These are phyloP conservation scores for Eira barbara DNA, from an alignment of 2,113 vertebrate species.

Conservation along the genomic window DNA sequence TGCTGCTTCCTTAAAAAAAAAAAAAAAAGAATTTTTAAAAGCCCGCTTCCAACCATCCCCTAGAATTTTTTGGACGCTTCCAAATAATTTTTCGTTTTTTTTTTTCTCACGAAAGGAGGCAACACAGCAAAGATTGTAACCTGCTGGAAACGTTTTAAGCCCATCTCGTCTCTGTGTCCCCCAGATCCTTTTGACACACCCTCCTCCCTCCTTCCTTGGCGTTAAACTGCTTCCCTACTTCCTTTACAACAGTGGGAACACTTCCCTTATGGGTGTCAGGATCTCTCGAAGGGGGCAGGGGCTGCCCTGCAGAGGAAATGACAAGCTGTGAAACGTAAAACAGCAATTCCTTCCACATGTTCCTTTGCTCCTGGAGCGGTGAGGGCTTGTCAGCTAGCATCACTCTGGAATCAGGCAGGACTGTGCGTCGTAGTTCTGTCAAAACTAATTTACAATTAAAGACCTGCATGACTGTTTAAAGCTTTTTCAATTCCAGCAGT, in stretches of 20 bases:
- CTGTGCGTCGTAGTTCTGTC: conserved; percentile 92
- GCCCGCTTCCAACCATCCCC: background rate
- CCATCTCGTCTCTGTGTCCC: conserved; percentile 81
- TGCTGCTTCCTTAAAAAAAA: conserved; percentile 38
- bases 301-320: conserved; percentile 96
- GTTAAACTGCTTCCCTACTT: conserved; percentile 89
- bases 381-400: conserved; percentile 91
- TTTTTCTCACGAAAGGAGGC: conserved; percentile 52
- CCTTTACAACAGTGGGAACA: conserved; percentile 90
- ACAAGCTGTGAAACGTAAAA: conserved; percentile 99
- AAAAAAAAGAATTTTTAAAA: background rate
- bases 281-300: conserved; percentile 94
- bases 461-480: conserved; percentile 90
- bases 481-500: conserved; percentile 85
- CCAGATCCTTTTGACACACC: conserved; percentile 81
- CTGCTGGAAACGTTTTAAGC: conserved; percentile 90
- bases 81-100: conserved; percentile 43
- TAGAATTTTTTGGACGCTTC: background rate
- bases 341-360: conserved; percentile 99
- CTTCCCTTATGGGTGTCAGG: conserved; percentile 94
- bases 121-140: conserved; percentile 71
- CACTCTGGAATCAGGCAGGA: conserved; percentile 89
- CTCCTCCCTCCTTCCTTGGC: conserved; percentile 78
- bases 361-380: conserved; percentile 89
- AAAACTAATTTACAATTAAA: conserved; percentile 96